Evolutionary conservation across 1,140 invertebrate genomes (phyloP).

Genomic region (Panulirus ornatus): DNA sequence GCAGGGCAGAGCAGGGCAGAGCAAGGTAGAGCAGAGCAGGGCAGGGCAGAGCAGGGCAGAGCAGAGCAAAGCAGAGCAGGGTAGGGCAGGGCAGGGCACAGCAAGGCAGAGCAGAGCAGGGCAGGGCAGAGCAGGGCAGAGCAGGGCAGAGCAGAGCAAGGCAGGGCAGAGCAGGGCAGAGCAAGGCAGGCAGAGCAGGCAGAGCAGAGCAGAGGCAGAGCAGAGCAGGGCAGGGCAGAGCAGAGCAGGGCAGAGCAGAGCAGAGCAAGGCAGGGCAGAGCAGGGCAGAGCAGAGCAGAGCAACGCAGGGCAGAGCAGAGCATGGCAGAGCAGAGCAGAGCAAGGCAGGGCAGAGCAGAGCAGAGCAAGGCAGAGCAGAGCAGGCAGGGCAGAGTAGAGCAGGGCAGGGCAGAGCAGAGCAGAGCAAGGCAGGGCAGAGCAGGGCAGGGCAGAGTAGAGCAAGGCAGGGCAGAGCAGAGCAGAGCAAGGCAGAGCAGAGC

Average conservation of each 20-base stretch:
- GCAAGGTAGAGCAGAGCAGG: neutral
- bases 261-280: neutral
- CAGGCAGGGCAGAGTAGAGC: neutral
- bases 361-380: neutral
- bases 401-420: neutral
- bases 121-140: neutral
- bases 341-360: neutral
- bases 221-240: neutral
- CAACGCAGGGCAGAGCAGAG: neutral
- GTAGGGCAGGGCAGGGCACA: too few species aligned
- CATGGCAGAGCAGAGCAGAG: neutral
- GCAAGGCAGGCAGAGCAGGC: neutral
- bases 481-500: neutral
- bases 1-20: too few species aligned
- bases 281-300: neutral
- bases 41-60: neutral
- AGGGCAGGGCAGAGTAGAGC: neutral
- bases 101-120: neutral
- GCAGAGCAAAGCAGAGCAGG: neutral
- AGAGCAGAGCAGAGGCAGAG: neutral
- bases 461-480: neutral
- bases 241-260: neutral
- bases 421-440: neutral
- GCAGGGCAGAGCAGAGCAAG: neutral
- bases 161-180: neutral